Base-by-base conservation (phyloP, 2,113 vertebrate species). In the Morone saxatilis region DNA sequence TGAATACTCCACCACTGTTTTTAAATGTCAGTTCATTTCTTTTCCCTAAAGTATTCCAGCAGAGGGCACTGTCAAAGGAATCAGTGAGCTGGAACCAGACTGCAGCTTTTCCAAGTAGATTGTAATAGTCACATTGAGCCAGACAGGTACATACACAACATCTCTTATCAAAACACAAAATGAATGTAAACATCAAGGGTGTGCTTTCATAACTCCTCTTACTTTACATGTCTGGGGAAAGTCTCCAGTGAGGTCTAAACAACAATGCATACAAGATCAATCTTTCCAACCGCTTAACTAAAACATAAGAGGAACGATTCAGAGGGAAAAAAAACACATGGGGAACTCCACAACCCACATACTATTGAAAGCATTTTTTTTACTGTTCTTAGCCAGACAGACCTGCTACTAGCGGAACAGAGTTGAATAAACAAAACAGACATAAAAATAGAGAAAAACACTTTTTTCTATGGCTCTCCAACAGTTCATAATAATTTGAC, bases 281-380 rank as follows among this genome's bases (percentile, higher is more conserved):
- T 81, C 47, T 92, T 91, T 91, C 88, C 84, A 85, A 62, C 5
- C 38, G 54, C 57, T 48, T 8, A 71, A 22, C 53, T 12, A 88
- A 81, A 86, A 84, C 76, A 80, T 77, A 54, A 88, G 31, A 65
- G 72, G 57, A 81, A 47, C 50, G 65, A 47, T 71, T 77, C 63
- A 76, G 31, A 60, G 38, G 57, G 68, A 76, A 84, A 88, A 72
- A 71, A 77, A 7, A 45, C 41, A 41, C 40, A 76, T 65, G 56
- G 81, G 87, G 59, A 86, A 61, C 11, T 81, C 38, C 86, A 67
- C 56, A 25, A 76, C 56, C 73, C 60, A 76, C 79, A 77, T 7
- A 43, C 6, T 5, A 48, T 54, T 53, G 25, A 83, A 77, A 79
- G 13, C 31, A 68, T 38, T 45, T 61, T 36, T 48, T 36, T 47